These are phyloP conservation scores for Enteromius radiatus DNA, from an alignment of 2,797 vertebrate genomes.

Conservation along the genomic window DNA sequence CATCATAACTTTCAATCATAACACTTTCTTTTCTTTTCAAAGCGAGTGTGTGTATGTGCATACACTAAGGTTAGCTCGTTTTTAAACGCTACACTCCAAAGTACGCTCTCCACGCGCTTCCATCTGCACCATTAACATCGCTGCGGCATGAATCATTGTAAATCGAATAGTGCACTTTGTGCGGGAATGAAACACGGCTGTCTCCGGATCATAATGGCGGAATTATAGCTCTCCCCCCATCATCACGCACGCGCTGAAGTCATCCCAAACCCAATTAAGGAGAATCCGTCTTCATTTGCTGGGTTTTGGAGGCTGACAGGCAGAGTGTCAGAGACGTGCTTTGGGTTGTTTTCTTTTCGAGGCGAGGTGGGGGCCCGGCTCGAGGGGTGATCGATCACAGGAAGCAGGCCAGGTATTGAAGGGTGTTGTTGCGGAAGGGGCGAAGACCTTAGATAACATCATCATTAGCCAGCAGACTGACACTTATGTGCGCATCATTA, in stretches of 20 bases:
- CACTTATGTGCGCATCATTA: conserved; percentile 44
- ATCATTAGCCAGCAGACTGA: conserved; percentile 46
- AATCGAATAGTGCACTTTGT: conserved; percentile 56
- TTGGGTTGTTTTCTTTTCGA: conserved; percentile 51
- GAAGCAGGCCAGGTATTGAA: conserved; percentile 42
- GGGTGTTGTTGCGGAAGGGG: conserved; percentile 35
- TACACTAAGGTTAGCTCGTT: conserved; percentile 26
- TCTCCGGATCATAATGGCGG: conserved; percentile 55
- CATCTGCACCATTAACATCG: conserved; percentile 46
- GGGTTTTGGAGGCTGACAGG: conserved; percentile 53
- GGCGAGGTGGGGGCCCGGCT: conserved; percentile 17
- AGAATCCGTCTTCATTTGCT: conserved; percentile 60
- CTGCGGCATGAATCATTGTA: conserved; percentile 57
- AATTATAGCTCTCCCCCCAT: conserved; percentile 57
- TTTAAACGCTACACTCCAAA: conserved; percentile 19
- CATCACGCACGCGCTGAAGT: conserved; percentile 53
- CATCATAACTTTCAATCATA: neutral
- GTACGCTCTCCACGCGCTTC: conserved; percentile 32
- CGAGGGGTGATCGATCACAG: conserved; percentile 42
- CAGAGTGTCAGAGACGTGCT: conserved; percentile 54
- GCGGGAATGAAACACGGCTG: conserved; percentile 56
- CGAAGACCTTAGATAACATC: conserved; percentile 57
- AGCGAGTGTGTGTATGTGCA: conserved; percentile 4
- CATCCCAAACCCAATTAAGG: conserved; percentile 57
- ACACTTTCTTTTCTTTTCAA: neutral